Percentiles rank a stretch among this genome's conserved stretches.
Conservation (phyloP, 2,113 vertebrate species). For the Pica pica region DNA sequence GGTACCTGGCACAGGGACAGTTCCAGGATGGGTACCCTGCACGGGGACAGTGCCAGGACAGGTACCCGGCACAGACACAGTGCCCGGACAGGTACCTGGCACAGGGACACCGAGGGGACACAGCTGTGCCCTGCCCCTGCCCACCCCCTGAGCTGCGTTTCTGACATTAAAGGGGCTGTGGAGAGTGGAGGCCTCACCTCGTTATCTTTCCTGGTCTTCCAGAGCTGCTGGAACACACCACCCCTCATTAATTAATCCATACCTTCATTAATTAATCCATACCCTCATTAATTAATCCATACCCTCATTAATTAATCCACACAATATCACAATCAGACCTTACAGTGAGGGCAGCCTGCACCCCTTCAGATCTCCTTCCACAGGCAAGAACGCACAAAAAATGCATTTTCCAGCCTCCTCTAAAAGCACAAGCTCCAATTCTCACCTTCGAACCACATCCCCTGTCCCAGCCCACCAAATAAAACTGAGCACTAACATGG, state of each 20-base stretch:
- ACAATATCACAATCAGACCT: background rate
- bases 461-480: background rate
- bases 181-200: background rate
- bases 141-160: rapidly evolving
- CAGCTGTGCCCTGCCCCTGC: background rate
- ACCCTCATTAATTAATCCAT: background rate
- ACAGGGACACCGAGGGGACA: rapidly evolving
- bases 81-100: rapidly evolving
- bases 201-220: background rate
- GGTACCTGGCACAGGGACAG: no score
- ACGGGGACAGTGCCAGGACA: background rate
- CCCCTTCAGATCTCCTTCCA: background rate
- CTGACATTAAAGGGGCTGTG: rapidly evolving
- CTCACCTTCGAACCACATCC: background rate
- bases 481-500: rapidly evolving
- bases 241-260: background rate
- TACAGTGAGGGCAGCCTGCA: no score
- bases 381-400: background rate
- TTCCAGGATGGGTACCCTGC: no score
- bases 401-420: background rate
- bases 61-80: background rate
- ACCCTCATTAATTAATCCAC: background rate
- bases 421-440: background rate
- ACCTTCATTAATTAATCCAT: background rate
- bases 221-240: background rate